These are phyloP conservation scores for Panopea generosa DNA, from an alignment of 2,888 invertebrate species.

Conservation along the genomic window DNA sequence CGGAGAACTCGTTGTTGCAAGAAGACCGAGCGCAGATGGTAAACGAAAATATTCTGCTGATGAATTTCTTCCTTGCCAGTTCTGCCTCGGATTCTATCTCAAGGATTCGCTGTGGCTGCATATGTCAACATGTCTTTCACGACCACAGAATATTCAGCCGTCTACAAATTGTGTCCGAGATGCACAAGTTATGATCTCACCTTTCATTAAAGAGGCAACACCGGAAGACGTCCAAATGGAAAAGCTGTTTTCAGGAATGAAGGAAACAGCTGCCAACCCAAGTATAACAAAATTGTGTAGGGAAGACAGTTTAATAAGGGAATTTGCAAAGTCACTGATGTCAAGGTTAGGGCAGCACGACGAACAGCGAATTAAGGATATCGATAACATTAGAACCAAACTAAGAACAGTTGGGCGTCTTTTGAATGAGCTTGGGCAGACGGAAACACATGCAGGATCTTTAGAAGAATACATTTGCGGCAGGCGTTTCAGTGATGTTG, in stretches of 20 bases:
- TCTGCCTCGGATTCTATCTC: slow-evolving; percentile 17
- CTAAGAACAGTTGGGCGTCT: slow-evolving; percentile 25
- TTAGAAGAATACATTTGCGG: background rate
- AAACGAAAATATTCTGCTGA: background rate
- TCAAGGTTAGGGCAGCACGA: slow-evolving; percentile 21
- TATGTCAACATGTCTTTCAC: background rate
- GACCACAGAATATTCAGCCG: background rate
- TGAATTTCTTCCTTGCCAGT: slow-evolving; percentile 24
- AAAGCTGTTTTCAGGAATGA: slow-evolving; percentile 21
- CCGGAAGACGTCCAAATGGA: background rate
- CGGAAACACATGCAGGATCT: background rate
- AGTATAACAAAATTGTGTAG: slow-evolving; percentile 22
- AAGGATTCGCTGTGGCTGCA: slow-evolving; percentile 12
- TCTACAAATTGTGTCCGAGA: slow-evolving; percentile 15
- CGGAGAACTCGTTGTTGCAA: slow-evolving; percentile 2
- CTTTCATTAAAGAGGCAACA: background rate
- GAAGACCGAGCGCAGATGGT: slow-evolving; percentile 6
- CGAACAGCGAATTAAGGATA: slow-evolving; percentile 41
- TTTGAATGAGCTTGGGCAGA: slow-evolving; percentile 23
- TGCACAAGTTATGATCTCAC: slow-evolving; percentile 6
- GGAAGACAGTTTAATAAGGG: slow-evolving; percentile 21
- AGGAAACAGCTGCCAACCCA: slow-evolving; percentile 41
- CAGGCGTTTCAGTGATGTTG: background rate
- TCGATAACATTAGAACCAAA: slow-evolving; percentile 36
- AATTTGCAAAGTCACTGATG: slow-evolving; percentile 27